These are phyloP conservation scores for Ectropis grisescens DNA, from an alignment of 1,140 invertebrate genomes.

Conservation along the genomic window DNA sequence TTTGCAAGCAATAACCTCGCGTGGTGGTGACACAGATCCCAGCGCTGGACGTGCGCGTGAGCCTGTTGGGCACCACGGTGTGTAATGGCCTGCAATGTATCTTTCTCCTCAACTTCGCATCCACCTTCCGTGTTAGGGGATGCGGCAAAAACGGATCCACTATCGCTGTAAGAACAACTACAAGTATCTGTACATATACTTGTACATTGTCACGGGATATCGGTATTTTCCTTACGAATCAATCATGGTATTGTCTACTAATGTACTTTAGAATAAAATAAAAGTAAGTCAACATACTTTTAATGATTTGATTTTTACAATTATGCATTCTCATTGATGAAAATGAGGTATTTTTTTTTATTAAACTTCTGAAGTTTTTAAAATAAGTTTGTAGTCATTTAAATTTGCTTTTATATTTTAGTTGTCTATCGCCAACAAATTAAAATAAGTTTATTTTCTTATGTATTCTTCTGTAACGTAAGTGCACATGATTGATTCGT, in stretches of 20 bases:
- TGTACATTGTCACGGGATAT: slow-evolving; percentile 1
- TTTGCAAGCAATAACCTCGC: too few species aligned
- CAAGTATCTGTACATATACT: neutral
- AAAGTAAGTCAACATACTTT: too few species aligned
- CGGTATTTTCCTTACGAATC: slow-evolving; percentile 6
- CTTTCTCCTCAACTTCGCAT: slow-evolving; percentile 76
- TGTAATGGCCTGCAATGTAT: slow-evolving; percentile 76
- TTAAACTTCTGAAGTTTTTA: too few species aligned
- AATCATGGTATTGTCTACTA: slow-evolving; percentile 4
- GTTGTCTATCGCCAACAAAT: too few species aligned
- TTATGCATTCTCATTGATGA: too few species aligned
- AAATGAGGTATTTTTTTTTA: too few species aligned
- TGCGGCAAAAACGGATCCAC: slow-evolving; percentile 95
- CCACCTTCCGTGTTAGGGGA: slow-evolving; percentile 82
- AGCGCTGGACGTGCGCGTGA: slow-evolving; percentile 60
- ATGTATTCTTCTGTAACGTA: too few species aligned
- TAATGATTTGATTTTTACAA: too few species aligned
- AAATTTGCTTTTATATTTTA: too few species aligned
- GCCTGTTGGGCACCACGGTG: slow-evolving; percentile 71
- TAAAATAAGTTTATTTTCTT: too few species aligned
- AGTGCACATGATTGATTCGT: neutral
- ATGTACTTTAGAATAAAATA: too few species aligned
- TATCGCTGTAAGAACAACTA: slow-evolving; percentile 83
- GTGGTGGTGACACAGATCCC: slow-evolving; percentile 66
- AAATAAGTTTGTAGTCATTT: too few species aligned